Percentiles rank a stretch among this genome's conserved stretches.
Evolutionary conservation across 2,888 invertebrate genomes (phyloP).

Genomic region (Myopa testacea): DNA sequence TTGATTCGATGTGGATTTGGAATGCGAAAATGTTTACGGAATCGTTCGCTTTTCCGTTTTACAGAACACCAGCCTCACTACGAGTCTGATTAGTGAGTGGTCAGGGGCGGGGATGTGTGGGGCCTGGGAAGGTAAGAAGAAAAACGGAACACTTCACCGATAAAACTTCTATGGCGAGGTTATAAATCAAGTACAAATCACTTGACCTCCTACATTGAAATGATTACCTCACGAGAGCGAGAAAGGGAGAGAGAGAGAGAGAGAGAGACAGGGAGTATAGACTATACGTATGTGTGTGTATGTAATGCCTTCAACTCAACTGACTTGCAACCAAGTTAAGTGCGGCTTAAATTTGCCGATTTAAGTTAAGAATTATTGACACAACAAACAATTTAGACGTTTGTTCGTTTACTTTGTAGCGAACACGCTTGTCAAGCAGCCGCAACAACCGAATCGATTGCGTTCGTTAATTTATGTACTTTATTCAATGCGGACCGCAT

Average conservation of each 20-base stretch:
- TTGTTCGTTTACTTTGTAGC: conserved; percentile 1
- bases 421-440: conserved; percentile 44
- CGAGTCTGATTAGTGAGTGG: too few species aligned
- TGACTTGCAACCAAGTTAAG: conserved; percentile 37
- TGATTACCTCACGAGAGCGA: not conserved
- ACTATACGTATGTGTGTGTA: not conserved
- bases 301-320: not conserved
- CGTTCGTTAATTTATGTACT: not conserved
- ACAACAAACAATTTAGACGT: conserved; percentile 40
- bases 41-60: not conserved
- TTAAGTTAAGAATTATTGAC: conserved; percentile 39
- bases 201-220: conserved; percentile 43
- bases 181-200: conserved; percentile 41
- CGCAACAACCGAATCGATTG: conserved; percentile 13
- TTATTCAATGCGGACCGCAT: not conserved
- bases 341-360: conserved; percentile 41
- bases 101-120: too few species aligned
- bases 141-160: conserved; percentile 26
- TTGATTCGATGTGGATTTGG: too few species aligned
- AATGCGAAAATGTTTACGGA: too few species aligned
- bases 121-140: not conserved
- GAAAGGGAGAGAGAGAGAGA: too few species aligned
- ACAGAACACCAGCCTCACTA: too few species aligned
- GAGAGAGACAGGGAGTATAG: too few species aligned
- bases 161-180: conserved; percentile 35